These are phyloP conservation scores for Falco novaeseelandiae DNA, from an alignment of 2,797 vertebrate genomes.

Conservation along the genomic window DNA sequence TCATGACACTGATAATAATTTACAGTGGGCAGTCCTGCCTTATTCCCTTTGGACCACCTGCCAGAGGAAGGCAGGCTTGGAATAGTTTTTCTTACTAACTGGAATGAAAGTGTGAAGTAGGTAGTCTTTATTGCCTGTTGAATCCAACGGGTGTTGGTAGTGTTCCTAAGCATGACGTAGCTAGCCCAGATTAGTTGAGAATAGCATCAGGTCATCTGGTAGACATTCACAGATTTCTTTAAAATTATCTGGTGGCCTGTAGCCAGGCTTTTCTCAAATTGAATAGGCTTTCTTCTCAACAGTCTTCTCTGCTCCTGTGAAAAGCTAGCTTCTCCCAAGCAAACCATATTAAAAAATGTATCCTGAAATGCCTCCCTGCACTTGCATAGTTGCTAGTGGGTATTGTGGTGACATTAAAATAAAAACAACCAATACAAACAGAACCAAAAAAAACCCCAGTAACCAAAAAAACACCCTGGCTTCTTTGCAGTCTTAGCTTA, in stretches of 20 bases:
- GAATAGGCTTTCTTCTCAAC: background rate
- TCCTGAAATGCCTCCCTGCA: background rate
- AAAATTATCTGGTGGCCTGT: background rate
- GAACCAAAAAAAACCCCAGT: background rate
- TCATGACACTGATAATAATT: background rate
- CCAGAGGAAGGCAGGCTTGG: background rate
- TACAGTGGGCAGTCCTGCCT: background rate
- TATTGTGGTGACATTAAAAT: no score
- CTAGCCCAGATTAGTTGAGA: background rate
- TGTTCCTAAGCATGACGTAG: background rate
- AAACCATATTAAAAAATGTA: background rate
- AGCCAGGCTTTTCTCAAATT: background rate
- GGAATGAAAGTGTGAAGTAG: background rate
- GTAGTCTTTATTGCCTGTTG: background rate
- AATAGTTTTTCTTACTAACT: background rate
- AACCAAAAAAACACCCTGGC: background rate
- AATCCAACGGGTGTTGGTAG: fast-evolving
- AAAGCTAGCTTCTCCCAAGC: background rate
- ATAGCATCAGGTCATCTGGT: background rate
- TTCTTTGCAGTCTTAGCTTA: background rate
- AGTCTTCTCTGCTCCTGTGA: background rate
- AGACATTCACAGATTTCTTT: background rate
- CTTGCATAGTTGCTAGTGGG: fast-evolving
- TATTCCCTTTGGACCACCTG: background rate
- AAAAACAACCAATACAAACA: background rate